These are phyloP conservation scores for Anniella stebbinsi DNA, from an alignment of 2,797 vertebrate species.

Conservation along the genomic window DNA sequence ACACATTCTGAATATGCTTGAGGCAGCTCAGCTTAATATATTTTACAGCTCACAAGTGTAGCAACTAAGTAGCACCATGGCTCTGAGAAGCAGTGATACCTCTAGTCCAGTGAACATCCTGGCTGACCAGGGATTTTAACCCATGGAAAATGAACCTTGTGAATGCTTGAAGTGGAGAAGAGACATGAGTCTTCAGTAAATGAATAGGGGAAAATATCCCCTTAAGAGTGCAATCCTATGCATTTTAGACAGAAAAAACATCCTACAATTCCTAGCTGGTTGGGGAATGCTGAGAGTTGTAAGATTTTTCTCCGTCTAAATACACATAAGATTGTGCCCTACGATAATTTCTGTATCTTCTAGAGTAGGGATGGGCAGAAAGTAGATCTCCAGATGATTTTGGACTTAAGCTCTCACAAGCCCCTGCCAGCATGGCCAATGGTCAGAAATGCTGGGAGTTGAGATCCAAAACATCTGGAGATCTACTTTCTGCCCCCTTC, in stretches of 20 bases:
- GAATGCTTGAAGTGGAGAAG: neutral
- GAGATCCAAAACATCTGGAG: too few relatives aligned
- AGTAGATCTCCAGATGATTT: too few relatives aligned
- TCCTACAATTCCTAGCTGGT: too few relatives aligned
- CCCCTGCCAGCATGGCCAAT: too few relatives aligned
- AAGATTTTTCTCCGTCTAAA: too few relatives aligned
- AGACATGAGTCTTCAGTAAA: neutral
- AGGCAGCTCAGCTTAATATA: neutral
- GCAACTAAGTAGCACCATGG: neutral
- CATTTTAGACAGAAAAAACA: too few relatives aligned
- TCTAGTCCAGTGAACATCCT: neutral
- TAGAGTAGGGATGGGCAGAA: too few relatives aligned
- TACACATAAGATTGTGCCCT: too few relatives aligned
- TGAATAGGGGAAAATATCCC: neutral
- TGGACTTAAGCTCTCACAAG: too few relatives aligned
- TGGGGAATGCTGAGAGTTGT: too few relatives aligned
- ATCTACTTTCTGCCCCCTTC: too few relatives aligned
- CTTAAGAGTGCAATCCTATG: neutral
- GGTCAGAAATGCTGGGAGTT: too few relatives aligned
- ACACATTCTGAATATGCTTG: neutral
- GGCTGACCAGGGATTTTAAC: neutral
- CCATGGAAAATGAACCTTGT: neutral
- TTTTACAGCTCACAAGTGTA: neutral
- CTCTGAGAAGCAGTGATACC: neutral
- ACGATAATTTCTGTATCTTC: neutral